Base-by-base conservation (phyloP, 2,888 invertebrate genomes). In the Eugnorisma glareosa region DNA sequence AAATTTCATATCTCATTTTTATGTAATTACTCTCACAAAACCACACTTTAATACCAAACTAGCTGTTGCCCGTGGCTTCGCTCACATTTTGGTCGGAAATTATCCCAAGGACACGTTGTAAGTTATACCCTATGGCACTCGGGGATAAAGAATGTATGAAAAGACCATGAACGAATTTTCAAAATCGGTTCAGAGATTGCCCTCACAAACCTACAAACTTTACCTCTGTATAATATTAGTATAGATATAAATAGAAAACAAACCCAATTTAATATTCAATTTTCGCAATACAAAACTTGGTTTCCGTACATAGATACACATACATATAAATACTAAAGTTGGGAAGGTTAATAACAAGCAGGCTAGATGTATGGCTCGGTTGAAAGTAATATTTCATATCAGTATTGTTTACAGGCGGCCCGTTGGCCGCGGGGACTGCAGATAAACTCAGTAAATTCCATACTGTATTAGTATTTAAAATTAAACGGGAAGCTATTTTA, bases 341-440 rank as follows among this genome's bases (percentile, higher is more conserved):
- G 85, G 86, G 84, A 83, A 86, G 87, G 90, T 91, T 91, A 91
- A 89, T 90, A 89, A 89, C 90, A 86, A 88, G 87, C 88, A 82
- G 86, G 79, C 88, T 85, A 87, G 91, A 94, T 90, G 89, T 93
- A 94, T 88, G 86, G 88, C 84, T 83, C 87, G 89, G 90, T 91
- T 92, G 92, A 92, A 91, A 91, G 86, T 90, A 87, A 90, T 94
- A 93, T 93, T 91, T 93, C 93, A 94, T 92, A 91, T 89, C 90
- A 90, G 91, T 90, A 93, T 94, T 94, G 93, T 93, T 92, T 92
- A 92, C 91, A 90, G 84, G 91, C 90, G 82, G 90, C 86, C 87
- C 89, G 92, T 54, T 83, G 91, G 91, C 92, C 92, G 89, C 90
- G 88, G 90, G 87, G 89, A 89, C 88, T 88, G 82, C 79, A 89